Evolutionary conservation across 2,888 invertebrate genomes (phyloP), one percentile per base, ranked within the genome.

Genomic region (Gnatocerus cornutus): DNA sequence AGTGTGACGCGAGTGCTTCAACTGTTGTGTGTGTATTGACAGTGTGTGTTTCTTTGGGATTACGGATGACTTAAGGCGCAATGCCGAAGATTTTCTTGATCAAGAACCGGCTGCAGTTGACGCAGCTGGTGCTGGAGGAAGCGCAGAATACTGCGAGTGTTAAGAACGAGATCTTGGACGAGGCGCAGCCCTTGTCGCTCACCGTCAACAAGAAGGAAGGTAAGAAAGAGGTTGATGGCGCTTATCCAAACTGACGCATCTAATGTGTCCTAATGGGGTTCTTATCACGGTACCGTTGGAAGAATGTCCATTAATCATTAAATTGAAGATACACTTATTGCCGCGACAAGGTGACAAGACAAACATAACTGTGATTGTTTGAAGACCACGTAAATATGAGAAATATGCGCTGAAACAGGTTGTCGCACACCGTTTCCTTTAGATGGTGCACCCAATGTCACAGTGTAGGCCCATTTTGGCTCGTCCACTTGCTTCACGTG

Each of bases 61-160:
- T 67, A 65, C 59, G 66, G 39, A 41, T 56, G 66, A 66, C 59
- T 69, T 69, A 59, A 69, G 62, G 50, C 80, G 86, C 82, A 80
- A 96, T 96, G 96, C 96, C 96, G 89, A 96, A 96, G 89, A 96
- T 96, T 86, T 96, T 95, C 87, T 87, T 95, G 80, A 94, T 96
- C 81, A 96, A 95, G 87, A 93, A 95, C 86, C 91, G 95, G 84
- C 89, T 96, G 88, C 94, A 94, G 80, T 94, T 95, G 91, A 95
- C 96, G 89, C 96, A 96, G 87, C 89, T 93, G 82, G 89, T 92
- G 80, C 87, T 96, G 84, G 87, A 92, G 85, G 95, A 95, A 85
- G 90, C 92, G 74, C 94, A 94, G 86, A 94, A 94, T 86, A 88
- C 92, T 79, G 88, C 90, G 69, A 87, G 88, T 77, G 84, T 85